phyloP scores from a whole-genome alignment of 2,888 invertebrate genomes.

The Sinhomidia bicolor region DNA sequence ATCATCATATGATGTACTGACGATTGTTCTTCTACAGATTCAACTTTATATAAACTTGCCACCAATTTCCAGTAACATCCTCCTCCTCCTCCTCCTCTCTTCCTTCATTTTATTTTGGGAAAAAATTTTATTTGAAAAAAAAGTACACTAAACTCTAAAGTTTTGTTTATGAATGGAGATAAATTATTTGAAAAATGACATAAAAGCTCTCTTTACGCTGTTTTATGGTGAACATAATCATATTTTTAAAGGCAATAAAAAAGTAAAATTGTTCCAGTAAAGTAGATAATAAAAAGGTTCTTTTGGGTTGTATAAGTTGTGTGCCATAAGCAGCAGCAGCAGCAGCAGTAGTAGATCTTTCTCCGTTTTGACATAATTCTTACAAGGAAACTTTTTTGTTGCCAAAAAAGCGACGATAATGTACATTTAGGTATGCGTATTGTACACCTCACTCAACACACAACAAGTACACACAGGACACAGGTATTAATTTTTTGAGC shows the following conservation, averaged over 20 bases:
- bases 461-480: too few species aligned
- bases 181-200: conserved; percentile 1
- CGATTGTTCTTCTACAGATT: not conserved
- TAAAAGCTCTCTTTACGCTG: not conserved
- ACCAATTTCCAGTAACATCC: not conserved
- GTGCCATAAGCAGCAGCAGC: too few species aligned
- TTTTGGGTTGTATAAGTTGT: too few species aligned
- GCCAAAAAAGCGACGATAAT: not conserved
- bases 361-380: not conserved
- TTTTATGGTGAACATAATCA: conserved; percentile 9
- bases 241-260: conserved; percentile 2
- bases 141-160: too few species aligned
- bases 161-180: too few species aligned
- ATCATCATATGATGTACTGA: conserved; percentile 2
- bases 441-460: too few species aligned
- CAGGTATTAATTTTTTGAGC: conserved; percentile 34
- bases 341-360: too few species aligned
- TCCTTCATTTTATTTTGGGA: not conserved
- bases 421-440: too few species aligned
- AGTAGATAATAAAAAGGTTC: conserved; percentile 21
- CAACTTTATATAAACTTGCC: not conserved
- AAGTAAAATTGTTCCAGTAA: conserved; percentile 21
- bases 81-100: not conserved
- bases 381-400: not conserved
- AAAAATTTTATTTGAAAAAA: not conserved